phyloP scores from a whole-genome alignment of 1,140 invertebrate genomes.

The Bombus confusus region DNA sequence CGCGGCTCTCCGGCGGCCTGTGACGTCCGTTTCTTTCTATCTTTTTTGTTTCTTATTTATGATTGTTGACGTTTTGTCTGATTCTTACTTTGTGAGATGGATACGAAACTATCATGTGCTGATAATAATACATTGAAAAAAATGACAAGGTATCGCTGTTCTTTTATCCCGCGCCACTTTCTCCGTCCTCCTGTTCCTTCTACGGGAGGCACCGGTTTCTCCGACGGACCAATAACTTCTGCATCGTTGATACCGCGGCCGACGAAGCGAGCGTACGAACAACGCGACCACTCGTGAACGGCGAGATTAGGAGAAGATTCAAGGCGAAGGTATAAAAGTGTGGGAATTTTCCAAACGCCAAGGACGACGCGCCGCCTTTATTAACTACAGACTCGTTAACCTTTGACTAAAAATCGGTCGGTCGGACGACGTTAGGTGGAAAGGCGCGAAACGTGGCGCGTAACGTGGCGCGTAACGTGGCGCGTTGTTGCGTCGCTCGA shows the following conservation, averaged over 20 bases:
- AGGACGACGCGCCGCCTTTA: neutral
- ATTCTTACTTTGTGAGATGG: conserved; percentile 73
- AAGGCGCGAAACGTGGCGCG: too few species aligned
- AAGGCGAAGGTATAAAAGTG: rapidly evolving
- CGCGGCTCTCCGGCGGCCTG: neutral
- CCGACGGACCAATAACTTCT: rapidly evolving
- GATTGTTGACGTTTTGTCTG: conserved; percentile 71
- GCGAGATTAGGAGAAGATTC: rapidly evolving
- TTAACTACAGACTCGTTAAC: neutral
- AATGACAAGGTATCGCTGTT: conserved; percentile 49
- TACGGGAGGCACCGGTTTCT: too few species aligned
- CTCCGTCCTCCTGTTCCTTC: neutral
- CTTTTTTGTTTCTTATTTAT: conserved; percentile 65
- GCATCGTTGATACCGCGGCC: too few species aligned
- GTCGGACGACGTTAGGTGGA: neutral
- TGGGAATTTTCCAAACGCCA: neutral
- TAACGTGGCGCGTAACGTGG: too few species aligned
- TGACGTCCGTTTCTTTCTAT: neutral
- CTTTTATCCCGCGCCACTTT: neutral
- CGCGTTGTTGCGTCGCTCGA: too few species aligned
- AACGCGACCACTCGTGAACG: too few species aligned
- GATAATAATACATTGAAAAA: conserved; percentile 81
- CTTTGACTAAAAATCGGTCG: neutral
- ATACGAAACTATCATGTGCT: conserved; percentile 80
- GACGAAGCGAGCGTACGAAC: too few species aligned